Conservation (phyloP, 2,888 invertebrate genomes). For the Agonopterix alstromeriana region DNA sequence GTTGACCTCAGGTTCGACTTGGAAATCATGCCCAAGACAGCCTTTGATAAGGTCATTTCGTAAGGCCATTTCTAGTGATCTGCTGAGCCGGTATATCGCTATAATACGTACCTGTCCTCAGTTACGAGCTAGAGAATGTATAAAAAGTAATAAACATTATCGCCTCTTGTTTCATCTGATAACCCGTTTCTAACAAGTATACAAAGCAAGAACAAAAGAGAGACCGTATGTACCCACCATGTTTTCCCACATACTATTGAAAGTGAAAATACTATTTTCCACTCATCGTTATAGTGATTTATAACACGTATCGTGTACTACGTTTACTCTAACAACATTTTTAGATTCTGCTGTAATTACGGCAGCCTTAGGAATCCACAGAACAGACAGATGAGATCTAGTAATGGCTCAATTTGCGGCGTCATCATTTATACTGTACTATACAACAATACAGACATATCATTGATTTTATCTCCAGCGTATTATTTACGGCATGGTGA, state of each 20-base stretch:
- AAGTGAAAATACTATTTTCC: slow-evolving; percentile 26
- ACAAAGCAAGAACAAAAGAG: slow-evolving; percentile 16
- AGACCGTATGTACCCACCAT: slow-evolving; percentile 20
- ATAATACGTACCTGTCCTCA: background rate
- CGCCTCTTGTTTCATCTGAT: slow-evolving; percentile 1
- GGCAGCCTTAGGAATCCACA: background rate
- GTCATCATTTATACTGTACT: background rate
- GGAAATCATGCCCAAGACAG: slow-evolving; percentile 26
- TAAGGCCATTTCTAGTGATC: slow-evolving; percentile 31
- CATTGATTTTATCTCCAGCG: slow-evolving; percentile 29
- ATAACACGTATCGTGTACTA: no score
- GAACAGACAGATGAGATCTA: background rate
- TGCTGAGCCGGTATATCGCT: slow-evolving; percentile 2
- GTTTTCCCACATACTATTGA: slow-evolving; percentile 23
- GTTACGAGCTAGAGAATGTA: background rate
- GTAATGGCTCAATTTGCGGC: background rate
- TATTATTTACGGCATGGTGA: slow-evolving; percentile 43
- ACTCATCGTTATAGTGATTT: background rate
- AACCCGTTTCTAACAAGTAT: slow-evolving; percentile 4
- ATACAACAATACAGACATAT: slow-evolving; percentile 1
- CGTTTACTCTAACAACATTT: no score
- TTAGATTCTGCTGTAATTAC: no score
- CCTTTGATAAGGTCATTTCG: slow-evolving; percentile 28
- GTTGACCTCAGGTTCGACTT: slow-evolving; percentile 33
- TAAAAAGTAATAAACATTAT: background rate